Evolutionary conservation across 2,888 invertebrate species (phyloP).

Genomic region (Pyrrhopygopsis socrates): DNA sequence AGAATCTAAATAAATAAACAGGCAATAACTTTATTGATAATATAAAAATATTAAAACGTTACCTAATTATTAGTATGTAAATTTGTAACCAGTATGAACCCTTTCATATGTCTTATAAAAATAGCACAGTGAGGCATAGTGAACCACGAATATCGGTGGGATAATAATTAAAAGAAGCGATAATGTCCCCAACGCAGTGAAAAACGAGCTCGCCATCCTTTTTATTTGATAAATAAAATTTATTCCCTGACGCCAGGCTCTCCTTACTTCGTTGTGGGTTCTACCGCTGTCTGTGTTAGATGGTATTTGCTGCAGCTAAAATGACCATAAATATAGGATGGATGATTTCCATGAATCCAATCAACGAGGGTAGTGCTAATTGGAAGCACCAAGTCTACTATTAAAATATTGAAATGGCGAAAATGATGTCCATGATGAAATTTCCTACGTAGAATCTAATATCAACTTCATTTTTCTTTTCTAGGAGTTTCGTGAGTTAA

Average conservation of each 20-base stretch:
- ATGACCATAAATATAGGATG: neutral
- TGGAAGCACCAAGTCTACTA: too few species aligned
- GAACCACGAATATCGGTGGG: constrained; percentile 91
- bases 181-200: constrained; percentile 94
- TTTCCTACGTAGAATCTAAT: too few species aligned
- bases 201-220: constrained; percentile 95
- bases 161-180: constrained; percentile 95
- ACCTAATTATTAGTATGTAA: too few species aligned
- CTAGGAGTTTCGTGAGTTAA: too few species aligned
- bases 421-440: too few species aligned
- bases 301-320: constrained; percentile 10
- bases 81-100: too few species aligned
- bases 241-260: constrained; percentile 91
- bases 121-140: constrained; percentile 1
- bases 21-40: too few species aligned
- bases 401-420: too few species aligned
- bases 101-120: neutral
- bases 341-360: neutral
- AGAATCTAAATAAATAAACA: too few species aligned
- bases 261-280: constrained; percentile 90
- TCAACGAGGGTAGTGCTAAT: too few species aligned
- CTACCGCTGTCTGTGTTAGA: constrained; percentile 88
- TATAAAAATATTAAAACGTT: too few species aligned
- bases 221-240: constrained; percentile 95
- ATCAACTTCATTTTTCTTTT: too few species aligned